A percentile compares a stretch with the other conserved stretches of the same genome.
phyloP scores from a whole-genome alignment of 1,140 invertebrate species.

The Zaprionus camerounensis region DNA sequence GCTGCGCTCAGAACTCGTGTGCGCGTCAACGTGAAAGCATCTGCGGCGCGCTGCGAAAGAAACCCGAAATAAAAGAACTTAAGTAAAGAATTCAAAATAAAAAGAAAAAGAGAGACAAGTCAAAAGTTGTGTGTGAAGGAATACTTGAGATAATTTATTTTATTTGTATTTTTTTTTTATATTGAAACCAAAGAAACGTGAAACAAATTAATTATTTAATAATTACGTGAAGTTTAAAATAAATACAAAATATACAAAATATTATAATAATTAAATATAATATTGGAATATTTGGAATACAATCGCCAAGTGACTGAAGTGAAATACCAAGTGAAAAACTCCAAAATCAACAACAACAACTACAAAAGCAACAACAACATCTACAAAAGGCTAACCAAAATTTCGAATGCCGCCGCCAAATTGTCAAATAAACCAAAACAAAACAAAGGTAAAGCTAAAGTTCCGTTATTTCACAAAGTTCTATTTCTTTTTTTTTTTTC shows the following conservation, averaged over 20 bases:
- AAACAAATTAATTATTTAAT: constrained; percentile 26
- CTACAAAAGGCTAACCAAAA: constrained; percentile 31
- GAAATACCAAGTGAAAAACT: constrained; percentile 35
- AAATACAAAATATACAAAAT: constrained; percentile 2
- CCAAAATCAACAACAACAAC: constrained; percentile 19
- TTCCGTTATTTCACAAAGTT: background rate
- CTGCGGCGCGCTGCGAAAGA: constrained; percentile 56
- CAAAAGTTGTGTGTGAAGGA: background rate
- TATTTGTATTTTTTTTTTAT: constrained; percentile 54
- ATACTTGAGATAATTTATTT: constrained; percentile 37
- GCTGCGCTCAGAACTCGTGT: constrained; percentile 73
- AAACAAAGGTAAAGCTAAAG: constrained; percentile 39
- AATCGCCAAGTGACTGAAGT: constrained; percentile 45
- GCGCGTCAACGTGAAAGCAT: constrained; percentile 75
- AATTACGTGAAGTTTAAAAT: too few relatives aligned
- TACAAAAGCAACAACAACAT: constrained; percentile 8
- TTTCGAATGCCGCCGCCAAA: constrained; percentile 54
- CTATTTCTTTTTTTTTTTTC: constrained; percentile 16
- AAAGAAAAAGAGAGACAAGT: constrained; percentile 14
- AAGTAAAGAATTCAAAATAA: constrained; percentile 10
- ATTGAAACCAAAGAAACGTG: constrained; percentile 52
- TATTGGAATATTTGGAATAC: background rate
- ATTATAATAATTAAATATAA: constrained; percentile 25
- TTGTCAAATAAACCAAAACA: constrained; percentile 37
- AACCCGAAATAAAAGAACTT: constrained; percentile 27